Evolutionary conservation across 2,797 vertebrate species (phyloP), one percentile per base, ranked within the genome.

Genomic region (Arnoldichthys spilopterus): DNA sequence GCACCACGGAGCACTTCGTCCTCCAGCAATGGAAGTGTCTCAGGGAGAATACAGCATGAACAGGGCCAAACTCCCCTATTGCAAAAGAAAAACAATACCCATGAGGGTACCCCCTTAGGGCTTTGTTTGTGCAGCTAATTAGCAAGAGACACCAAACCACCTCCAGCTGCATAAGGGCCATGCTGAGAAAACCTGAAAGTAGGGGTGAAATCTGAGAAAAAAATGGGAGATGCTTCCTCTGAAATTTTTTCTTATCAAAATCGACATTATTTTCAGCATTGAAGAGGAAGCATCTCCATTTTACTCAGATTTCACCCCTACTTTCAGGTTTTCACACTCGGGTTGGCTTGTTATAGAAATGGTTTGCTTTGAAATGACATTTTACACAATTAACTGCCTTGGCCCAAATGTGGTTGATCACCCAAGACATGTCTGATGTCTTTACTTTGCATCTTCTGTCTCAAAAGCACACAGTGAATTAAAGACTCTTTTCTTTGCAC

Each of bases 101-200:
- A 40, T 67, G 54, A 18, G 53, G n/a, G 88, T 88, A 91, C 90
- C 86, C 79, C 88, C 86, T 89, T 78, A 83, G 88, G 90, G 89
- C 77, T 89, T 89, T 89, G 89, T 86, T 86, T 88, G 85, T 11
- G 22, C 64, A 47, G 49, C 56, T 77, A 81, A 83, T 76, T 77
- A 84, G 76, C 16, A 67, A 47, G 56, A 77, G 77, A 68, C 80
- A 45, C 58, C 64, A n/a, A 69, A 24, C 61, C 3, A 67, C 74
- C 68, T 72, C 53, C 28, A 62, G 72, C 70, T 32, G 62, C 67
- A 67, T 28, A 11, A 6, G 53, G 79, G 34, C 67, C 34, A 1
- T 28, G 66, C 45, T 51, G 43, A 63, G 34, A 63, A 9, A 37
- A 32, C 20, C 32, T 37, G 61, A 63, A 3, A 63, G 30, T 32